phyloP scores from a whole-genome alignment of 92 coral and sea anemone species.

The Ricordea florida region DNA sequence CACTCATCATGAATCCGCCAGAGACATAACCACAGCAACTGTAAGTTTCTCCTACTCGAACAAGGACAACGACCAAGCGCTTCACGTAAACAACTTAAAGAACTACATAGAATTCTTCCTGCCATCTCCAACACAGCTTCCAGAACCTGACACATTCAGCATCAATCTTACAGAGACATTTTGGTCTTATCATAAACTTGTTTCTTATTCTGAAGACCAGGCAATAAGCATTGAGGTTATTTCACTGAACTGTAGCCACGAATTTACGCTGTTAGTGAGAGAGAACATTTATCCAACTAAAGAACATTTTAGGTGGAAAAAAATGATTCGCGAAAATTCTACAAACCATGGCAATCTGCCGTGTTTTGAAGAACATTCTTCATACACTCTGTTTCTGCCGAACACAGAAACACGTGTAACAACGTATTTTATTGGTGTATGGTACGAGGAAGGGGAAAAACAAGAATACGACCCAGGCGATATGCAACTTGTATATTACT shows the following conservation, averaged over 20 bases:
- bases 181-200: constrained; percentile 60
- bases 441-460: background rate
- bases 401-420: constrained; percentile 40
- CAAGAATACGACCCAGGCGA: background rate
- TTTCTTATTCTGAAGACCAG: constrained; percentile 33
- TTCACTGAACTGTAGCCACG: constrained; percentile 48
- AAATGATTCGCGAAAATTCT: background rate
- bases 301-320: constrained; percentile 45
- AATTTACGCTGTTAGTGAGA: constrained; percentile 24
- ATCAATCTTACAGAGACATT: background rate
- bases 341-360: background rate
- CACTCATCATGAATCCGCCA: constrained; percentile 53
- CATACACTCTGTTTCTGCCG: constrained; percentile 50
- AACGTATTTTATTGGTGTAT: constrained; percentile 56
- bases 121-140: constrained; percentile 32
- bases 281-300: constrained; percentile 32
- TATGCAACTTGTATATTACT: constrained; percentile 32
- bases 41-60: constrained; percentile 61
- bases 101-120: constrained; percentile 54
- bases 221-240: constrained; percentile 63
- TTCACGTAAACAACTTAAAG: constrained; percentile 47
- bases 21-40: constrained; percentile 52
- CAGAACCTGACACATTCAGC: constrained; percentile 27
- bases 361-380: constrained; percentile 20
- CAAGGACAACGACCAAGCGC: constrained; percentile 37